Percentiles rank a stretch among this genome's conserved stretches.
Conservation (phyloP, 2,797 vertebrate genomes). For the Peromyscus aztecus region DNA sequence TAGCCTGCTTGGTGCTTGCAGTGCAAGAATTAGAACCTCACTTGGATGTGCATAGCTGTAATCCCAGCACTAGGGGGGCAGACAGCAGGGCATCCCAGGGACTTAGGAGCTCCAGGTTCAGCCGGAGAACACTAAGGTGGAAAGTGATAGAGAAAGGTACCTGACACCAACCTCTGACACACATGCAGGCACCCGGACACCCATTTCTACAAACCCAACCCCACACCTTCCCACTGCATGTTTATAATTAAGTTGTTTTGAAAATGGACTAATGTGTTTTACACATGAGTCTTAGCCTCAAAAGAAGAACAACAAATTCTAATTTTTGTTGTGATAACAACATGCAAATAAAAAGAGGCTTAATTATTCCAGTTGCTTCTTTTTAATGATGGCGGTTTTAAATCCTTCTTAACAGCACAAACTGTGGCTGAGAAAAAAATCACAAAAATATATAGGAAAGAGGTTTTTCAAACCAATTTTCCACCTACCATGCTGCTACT, state of each 20-base stretch:
- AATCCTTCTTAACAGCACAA: slow-evolving; percentile 12
- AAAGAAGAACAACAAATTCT: not conserved
- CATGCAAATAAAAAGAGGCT: not conserved
- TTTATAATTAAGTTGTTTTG: not conserved
- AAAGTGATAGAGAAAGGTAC: not conserved
- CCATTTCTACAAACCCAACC: no score
- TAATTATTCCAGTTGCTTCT: slow-evolving; percentile 18
- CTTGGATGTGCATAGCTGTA: not conserved
- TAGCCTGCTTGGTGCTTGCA: not conserved
- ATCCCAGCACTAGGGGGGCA: not conserved
- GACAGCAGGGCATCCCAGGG: no score
- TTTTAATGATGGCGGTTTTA: not conserved
- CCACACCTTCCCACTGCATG: no score
- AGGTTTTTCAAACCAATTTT: not conserved
- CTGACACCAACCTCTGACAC: not conserved
- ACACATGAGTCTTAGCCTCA: not conserved
- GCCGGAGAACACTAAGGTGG: not conserved
- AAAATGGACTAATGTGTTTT: slow-evolving; percentile 8
- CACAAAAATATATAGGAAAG: not conserved
- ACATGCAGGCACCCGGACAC: rapidly evolving
- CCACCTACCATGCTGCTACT: not conserved
- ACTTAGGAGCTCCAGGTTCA: not conserved
- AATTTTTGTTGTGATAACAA: slow-evolving; percentile 33
- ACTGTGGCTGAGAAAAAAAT: slow-evolving; percentile 4
- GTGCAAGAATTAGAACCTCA: not conserved